Evolutionary conservation across 2,888 invertebrate species (phyloP).

Genomic region (Yponomeuta evonymella): DNA sequence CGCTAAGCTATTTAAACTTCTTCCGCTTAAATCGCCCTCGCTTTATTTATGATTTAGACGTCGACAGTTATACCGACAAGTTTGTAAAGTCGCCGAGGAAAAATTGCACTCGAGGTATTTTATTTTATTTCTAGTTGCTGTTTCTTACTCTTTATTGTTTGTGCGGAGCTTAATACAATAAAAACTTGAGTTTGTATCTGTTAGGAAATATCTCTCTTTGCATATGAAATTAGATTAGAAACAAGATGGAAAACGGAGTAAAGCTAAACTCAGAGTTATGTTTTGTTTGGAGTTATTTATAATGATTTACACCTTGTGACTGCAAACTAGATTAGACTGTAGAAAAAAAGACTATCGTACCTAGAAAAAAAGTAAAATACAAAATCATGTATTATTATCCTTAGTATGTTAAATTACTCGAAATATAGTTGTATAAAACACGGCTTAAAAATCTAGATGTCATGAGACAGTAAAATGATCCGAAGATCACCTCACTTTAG

Average conservation of each 20-base stretch:
- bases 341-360: too few species aligned
- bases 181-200: conserved; percentile 1
- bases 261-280: not conserved
- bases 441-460: too few species aligned
- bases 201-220: conserved; percentile 4
- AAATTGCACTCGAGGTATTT: conserved; percentile 9
- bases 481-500: too few species aligned
- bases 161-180: not conserved
- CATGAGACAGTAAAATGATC: too few species aligned
- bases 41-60: conserved; percentile 68
- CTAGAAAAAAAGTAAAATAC: too few species aligned
- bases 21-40: conserved; percentile 57
- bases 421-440: too few species aligned
- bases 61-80: conserved; percentile 35
- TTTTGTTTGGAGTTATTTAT: not conserved
- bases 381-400: too few species aligned
- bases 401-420: too few species aligned
- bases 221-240: conserved; percentile 12
- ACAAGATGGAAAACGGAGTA: not conserved
- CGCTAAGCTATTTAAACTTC: conserved; percentile 67
- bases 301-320: not conserved
- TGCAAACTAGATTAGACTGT: too few species aligned
- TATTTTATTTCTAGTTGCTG: conserved; percentile 2
- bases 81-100: conserved; percentile 37
- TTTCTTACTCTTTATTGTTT: conserved; percentile 8